Base-by-base conservation (phyloP, 2,113 vertebrate genomes). In the Eubucco bourcierii region DNA sequence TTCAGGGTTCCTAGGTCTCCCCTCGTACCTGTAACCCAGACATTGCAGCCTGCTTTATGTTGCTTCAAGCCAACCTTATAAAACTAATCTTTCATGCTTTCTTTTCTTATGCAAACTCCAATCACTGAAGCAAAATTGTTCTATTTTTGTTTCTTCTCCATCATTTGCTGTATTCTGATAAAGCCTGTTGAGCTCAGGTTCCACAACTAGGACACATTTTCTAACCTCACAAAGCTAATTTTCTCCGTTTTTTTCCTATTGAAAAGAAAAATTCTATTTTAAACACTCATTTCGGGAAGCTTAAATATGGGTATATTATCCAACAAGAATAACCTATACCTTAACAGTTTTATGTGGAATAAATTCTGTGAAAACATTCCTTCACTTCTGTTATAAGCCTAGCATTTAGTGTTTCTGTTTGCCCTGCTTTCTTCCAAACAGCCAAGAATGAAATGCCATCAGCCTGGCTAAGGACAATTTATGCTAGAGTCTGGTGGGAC, bases 121-220 rank as follows among this genome's bases (percentile, higher is more conserved):
- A 87, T 93, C 56, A 74, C 47, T 92, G 89, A 94, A 71, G 64
- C 4, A 80, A 92, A 96, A 93, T 61, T 44, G 52, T 92, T 90
- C 90, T 59, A 50, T 78, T 91, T 79, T 66, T 59, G 46, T 89
- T 93, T 87, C 33, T 59, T 66, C 34, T 89, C 87, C 41, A n/a
- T 66, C 64, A 77, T 52, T 89, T 87, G 59, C n/a, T 60, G 7
- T 77, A 67, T 82, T 81, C 52, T 66, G 34, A 72, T 87, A 59
- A 72, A 84, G 34, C 29, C 55, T 64, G n/a, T 24, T 71, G 3
- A 52, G 17, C 10, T 41, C 52, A 29, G 19, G 12, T 66, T 76
- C 59, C 46, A 5, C 23, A 75, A 55, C 27, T 12, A 83, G 77
- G 11, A 92, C 25, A 52, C 39, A 50, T 31, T 50, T 50, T 33